phyloP scores from a whole-genome alignment of 2,888 invertebrate genomes.

The Anodontia alba region DNA sequence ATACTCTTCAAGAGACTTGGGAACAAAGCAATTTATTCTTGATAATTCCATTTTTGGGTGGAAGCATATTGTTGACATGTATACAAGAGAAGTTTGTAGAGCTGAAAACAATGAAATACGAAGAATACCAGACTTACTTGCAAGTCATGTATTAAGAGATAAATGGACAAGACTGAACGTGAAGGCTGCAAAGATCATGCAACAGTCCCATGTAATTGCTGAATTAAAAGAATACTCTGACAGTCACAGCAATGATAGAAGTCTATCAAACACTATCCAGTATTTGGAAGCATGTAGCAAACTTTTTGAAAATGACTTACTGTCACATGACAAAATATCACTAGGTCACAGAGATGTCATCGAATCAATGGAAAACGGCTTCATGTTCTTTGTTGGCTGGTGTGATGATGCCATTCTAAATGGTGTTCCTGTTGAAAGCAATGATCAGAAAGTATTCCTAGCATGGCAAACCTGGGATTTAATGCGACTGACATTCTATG shows the following conservation, averaged over 20 bases:
- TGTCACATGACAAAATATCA: too few relatives aligned
- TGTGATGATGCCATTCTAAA: neutral
- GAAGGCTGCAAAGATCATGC: neutral
- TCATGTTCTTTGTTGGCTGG: too few relatives aligned
- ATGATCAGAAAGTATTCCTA: too few relatives aligned
- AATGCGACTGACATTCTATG: neutral
- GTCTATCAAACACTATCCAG: neutral
- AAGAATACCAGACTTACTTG: neutral
- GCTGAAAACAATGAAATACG: slow-evolving; percentile 9
- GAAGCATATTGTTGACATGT: neutral
- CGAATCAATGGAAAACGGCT: too few relatives aligned
- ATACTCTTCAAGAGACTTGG: neutral
- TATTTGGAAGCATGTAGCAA: neutral
- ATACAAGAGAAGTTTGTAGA: neutral
- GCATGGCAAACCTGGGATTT: slow-evolving; percentile 4
- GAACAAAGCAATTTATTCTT: neutral
- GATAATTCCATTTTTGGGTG: neutral
- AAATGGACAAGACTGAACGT: neutral
- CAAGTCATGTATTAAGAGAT: neutral
- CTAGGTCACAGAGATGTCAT: too few relatives aligned
- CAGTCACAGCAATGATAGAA: neutral
- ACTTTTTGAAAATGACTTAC: neutral
- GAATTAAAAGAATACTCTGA: neutral
- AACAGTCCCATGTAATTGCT: neutral
- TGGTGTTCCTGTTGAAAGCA: neutral